Percentiles rank a stretch among this genome's conserved stretches.
Conservation (phyloP, 2,888 invertebrate genomes). For the Agrochola lychnidis region DNA sequence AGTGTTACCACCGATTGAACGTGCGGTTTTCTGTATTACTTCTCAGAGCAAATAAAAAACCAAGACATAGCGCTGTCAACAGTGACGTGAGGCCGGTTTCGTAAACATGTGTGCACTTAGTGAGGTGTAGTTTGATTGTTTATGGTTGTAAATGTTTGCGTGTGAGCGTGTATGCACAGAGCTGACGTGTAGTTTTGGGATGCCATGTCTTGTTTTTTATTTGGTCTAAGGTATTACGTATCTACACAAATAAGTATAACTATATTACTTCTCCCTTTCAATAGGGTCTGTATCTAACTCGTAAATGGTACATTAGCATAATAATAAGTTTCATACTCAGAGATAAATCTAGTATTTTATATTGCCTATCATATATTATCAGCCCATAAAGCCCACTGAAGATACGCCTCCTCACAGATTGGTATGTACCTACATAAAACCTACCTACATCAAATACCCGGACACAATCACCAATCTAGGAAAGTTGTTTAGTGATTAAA, state of each 20-base stretch:
- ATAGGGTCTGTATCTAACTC: slow-evolving; percentile 53
- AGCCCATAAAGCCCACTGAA: slow-evolving; percentile 10
- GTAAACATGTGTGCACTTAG: no score
- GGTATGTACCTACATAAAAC: background rate
- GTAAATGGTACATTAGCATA: slow-evolving; percentile 66
- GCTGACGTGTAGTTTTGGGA: no score
- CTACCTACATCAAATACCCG: background rate
- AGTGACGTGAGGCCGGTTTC: no score
- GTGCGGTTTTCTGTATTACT: no score
- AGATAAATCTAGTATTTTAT: slow-evolving; percentile 50
- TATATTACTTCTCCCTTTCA: slow-evolving; percentile 36
- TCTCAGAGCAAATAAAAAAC: no score
- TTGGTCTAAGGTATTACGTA: background rate
- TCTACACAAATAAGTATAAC: background rate
- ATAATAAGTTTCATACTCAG: slow-evolving; percentile 61
- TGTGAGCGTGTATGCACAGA: no score
- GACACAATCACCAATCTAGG: background rate
- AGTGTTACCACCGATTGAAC: background rate
- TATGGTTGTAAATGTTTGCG: no score
- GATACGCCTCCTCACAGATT: background rate
- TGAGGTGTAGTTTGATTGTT: no score
- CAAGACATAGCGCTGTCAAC: no score
- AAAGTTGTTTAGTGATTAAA: background rate
- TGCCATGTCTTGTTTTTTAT: no score
- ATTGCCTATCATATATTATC: slow-evolving; percentile 34